Percentiles rank a stretch among this genome's conserved stretches.
These are phyloP conservation scores for Furcifer pardalis DNA, from an alignment of 2,797 vertebrate species.

Conservation along the genomic window DNA sequence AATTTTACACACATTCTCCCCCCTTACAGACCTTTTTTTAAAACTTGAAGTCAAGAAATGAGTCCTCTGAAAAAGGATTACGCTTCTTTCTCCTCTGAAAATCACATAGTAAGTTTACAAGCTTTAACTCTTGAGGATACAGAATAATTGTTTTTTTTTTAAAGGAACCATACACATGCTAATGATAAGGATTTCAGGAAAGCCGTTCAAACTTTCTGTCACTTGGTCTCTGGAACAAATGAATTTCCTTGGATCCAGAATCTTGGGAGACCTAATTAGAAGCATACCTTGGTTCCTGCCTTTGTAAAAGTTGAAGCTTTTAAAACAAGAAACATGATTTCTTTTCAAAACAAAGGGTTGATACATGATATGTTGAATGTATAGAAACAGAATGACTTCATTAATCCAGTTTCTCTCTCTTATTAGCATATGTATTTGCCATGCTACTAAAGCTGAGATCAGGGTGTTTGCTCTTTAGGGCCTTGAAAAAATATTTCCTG, in stretches of 20 bases:
- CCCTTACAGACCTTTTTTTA: constrained; percentile 41
- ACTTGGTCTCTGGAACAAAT: constrained; percentile 56
- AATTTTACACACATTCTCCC: constrained; percentile 30
- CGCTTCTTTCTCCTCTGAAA: constrained; percentile 49
- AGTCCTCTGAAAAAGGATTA: constrained; percentile 59
- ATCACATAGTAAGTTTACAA: constrained; percentile 61
- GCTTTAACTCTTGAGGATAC: constrained; percentile 51
- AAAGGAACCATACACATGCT: constrained; percentile 21
- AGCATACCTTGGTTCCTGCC: constrained; percentile 49
- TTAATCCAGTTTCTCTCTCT: background rate
- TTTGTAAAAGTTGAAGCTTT: constrained; percentile 48
- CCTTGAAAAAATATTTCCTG: constrained; percentile 33
- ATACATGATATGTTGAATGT: constrained; percentile 25
- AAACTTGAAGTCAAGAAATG: constrained; percentile 55
- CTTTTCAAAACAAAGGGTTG: constrained; percentile 42
- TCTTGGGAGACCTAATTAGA: constrained; percentile 55
- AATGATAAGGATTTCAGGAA: constrained; percentile 48
- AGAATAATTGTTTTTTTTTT: constrained; percentile 39
- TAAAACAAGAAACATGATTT: constrained; percentile 46
- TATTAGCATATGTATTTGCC: background rate
- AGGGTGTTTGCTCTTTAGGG: background rate
- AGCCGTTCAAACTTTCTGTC: constrained; percentile 59
- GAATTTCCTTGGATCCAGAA: constrained; percentile 35
- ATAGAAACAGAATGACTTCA: constrained; percentile 33
- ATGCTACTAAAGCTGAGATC: constrained; percentile 14